Evolutionary conservation across 2,113 vertebrate species (phyloP).

Genomic region (Lucifuga dentata): DNA sequence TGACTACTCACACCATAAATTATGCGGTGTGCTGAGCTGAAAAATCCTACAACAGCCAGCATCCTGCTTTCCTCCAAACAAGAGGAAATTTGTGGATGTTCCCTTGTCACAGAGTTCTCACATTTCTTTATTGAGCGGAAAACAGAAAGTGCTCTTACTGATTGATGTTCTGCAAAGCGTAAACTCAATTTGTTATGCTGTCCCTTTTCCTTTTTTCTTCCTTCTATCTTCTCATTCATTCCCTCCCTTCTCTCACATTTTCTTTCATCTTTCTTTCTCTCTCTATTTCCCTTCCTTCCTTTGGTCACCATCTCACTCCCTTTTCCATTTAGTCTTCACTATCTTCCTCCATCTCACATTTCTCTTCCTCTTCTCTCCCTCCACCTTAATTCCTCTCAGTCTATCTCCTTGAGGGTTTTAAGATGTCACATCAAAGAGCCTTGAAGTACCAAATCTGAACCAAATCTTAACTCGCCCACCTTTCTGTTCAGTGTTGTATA

Average conservation of each 20-base stretch:
- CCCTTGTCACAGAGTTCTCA: background rate
- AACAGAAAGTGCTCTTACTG: background rate
- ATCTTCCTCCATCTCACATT: too few relatives aligned
- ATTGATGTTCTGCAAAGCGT: too few relatives aligned
- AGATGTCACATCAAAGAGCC: background rate
- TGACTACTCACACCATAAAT: slow-evolving; percentile 15
- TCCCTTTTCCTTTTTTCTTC: background rate
- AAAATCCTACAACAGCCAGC: background rate
- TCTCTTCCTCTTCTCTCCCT: background rate
- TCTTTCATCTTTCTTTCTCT: background rate
- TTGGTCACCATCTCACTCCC: background rate
- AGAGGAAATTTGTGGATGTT: background rate
- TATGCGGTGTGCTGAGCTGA: background rate
- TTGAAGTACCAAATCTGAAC: background rate
- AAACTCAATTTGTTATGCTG: too few relatives aligned
- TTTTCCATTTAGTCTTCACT: too few relatives aligned
- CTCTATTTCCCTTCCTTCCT: background rate
- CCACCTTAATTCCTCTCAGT: background rate
- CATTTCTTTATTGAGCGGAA: background rate
- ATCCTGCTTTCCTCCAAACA: slow-evolving; percentile 2
- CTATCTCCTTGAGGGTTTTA: background rate
- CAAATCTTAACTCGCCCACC: background rate
- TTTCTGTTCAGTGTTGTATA: slow-evolving; percentile 91
- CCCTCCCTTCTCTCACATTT: background rate
- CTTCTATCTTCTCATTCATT: background rate